Base-by-base conservation (phyloP, 2,113 vertebrate genomes). In the Cottus gobio region DNA sequence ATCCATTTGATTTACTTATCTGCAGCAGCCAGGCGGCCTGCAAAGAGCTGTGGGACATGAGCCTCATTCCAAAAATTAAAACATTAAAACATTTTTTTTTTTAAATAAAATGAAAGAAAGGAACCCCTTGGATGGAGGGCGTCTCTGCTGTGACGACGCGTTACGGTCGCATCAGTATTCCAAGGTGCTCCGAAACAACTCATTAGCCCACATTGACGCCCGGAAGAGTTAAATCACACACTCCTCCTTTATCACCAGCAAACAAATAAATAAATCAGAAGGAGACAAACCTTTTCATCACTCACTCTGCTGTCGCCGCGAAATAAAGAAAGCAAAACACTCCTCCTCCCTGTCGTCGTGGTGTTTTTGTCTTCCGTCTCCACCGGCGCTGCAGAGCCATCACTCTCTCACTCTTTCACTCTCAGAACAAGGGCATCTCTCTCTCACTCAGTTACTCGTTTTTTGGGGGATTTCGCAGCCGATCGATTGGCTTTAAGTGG, bases 1-100 rank as follows among this genome's bases (percentile, higher is more conserved):
- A 89, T 90, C 86, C 90, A 87, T 91, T 89, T 87, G 87, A 81
- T 85, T 81, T 85, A 89, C 82, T 92, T 91, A 92, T 93, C 91
- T 91, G 5, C 39, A 76, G 68, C 81, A 87, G 79, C 69, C 92
- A 91, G 92, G 71, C 85, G 76, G 84, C 75, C 61, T 18, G 75
- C 54, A 71, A 69, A 90, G 84, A 75, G 86, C 90, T 90, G 71
- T 90, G 90, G 87, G 87, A 90, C 71, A 85, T 71, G 64, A 0
- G 10, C 18, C 46, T 86, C 71, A 66, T 83, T 87, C 12, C 11
- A 13, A 5, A 42, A 42, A 42, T 15, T 42, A 82, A 82, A 85
- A 65, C 54, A 68, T 42, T 2, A 34, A 34, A 34, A 6, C 30
- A 31, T 31, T 31, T 34, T 34, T 34, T 31, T 31, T 34, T 34